Percentiles rank a stretch among this genome's conserved stretches.
Evolutionary conservation across 1,140 invertebrate genomes (phyloP).

Genomic region (Drosophila sp.): DNA sequence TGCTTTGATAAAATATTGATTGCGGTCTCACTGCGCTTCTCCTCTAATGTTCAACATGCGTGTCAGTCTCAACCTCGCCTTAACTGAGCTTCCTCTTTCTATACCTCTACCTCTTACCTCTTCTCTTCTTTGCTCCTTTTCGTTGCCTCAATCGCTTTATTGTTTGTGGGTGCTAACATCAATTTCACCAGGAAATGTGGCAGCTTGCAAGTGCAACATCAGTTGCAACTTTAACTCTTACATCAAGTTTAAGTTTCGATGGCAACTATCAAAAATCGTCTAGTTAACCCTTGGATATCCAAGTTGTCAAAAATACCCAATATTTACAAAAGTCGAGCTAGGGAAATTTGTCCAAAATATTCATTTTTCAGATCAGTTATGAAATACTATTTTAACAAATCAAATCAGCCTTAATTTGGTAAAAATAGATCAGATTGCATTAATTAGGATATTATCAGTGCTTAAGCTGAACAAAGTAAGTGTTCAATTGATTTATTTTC

Average conservation of each 20-base stretch:
- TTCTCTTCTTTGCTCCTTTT: not conserved
- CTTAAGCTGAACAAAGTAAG: no score
- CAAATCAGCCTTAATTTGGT: no score
- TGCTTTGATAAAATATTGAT: constrained; percentile 81
- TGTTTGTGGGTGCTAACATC: constrained; percentile 56
- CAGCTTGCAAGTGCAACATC: constrained; percentile 25
- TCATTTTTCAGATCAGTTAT: not conserved
- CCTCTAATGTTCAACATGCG: constrained; percentile 70
- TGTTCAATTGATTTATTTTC: no score
- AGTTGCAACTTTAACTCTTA: constrained; percentile 39
- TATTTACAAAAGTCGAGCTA: no score
- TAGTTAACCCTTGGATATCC: constrained; percentile 37
- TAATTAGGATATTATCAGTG: no score
- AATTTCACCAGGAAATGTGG: not conserved
- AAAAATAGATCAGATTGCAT: no score
- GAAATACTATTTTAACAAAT: no score
- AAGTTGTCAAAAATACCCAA: not conserved
- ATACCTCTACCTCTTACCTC: not conserved
- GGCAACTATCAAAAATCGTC: constrained; percentile 54
- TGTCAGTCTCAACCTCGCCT: constrained; percentile 45
- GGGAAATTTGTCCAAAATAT: no score
- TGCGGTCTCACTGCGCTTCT: constrained; percentile 57
- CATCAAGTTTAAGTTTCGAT: constrained; percentile 42
- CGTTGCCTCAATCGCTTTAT: constrained; percentile 48
- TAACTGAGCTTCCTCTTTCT: not conserved